Evolutionary conservation across 23 tunicate species (phyloP), one percentile per base, ranked within the genome.

Genomic region (Diplosoma virens): DNA sequence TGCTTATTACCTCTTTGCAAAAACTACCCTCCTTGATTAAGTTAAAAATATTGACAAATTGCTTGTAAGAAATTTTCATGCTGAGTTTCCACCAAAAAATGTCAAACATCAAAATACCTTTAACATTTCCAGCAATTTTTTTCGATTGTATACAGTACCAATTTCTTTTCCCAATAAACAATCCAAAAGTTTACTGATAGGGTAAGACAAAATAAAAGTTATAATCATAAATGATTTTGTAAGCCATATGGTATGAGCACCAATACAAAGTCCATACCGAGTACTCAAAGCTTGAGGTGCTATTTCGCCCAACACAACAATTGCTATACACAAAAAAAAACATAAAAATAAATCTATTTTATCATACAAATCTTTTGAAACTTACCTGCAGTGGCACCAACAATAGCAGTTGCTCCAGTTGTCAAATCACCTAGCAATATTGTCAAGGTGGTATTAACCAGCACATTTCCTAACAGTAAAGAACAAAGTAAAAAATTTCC

Each of bases 241-340:
- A 60, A 95, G 56, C 87, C 93, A 86, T 1, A 89, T 81, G 3
- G 96, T 89, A 78, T 86, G 77, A 37, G 95, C 95, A 22, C 99
- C 99, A 50, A 90, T 81, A 66, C 47, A 60, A 4, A 94, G 87
- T 21, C 95, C 99, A 36, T 88, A 94, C 18, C 99, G 70, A 23
- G 99, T 84, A 61, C 99, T 88, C 23, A 94, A 23, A 9, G 99
- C 95, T 67, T 94, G 99, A 3, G 99, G 99, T 16, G 88, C 82
- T 1, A 94, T 94, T 59, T 94, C 99, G 35, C 99, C 99, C 46
- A 94, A 94, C 4, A 94, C 46, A 29, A 94, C 99, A 79, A 94
- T 94, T 18, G 80, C 97, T 92, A 68, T 28, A 79, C 47, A 3
- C 11, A 47, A 3, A 27, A 32, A 6, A 25, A 9, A 56, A n/a